Evolutionary conservation across 2,888 invertebrate species (phyloP).

Genomic region (Sinotaia quadrata): DNA sequence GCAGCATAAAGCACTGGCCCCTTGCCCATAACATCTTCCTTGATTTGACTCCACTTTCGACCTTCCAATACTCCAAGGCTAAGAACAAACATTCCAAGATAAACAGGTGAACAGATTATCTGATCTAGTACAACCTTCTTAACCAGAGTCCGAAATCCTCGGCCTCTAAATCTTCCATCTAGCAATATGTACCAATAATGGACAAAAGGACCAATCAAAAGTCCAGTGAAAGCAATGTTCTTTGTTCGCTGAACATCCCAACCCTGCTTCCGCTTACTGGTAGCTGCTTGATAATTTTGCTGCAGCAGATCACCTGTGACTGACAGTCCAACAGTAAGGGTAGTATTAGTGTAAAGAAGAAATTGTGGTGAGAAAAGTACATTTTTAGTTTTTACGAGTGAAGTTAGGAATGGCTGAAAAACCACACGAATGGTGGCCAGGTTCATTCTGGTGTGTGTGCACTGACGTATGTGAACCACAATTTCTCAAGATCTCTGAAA

Average conservation of each 20-base stretch:
- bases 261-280: conserved; percentile 42
- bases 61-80: conserved; percentile 82
- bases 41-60: conserved; percentile 33
- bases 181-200: conserved; percentile 90
- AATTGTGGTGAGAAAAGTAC: conserved; percentile 49
- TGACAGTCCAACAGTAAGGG: conserved; percentile 84
- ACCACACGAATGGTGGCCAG: not conserved
- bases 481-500: too few species aligned
- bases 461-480: too few species aligned
- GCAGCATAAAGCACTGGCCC: conserved; percentile 85
- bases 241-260: conserved; percentile 76
- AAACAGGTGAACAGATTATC: conserved; percentile 85
- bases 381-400: not conserved
- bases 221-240: conserved; percentile 85
- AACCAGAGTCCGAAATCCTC: conserved; percentile 74
- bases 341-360: conserved; percentile 80
- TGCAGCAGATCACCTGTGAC: conserved; percentile 84
- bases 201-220: conserved; percentile 83
- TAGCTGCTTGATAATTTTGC: conserved; percentile 81
- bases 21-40: conserved; percentile 74
- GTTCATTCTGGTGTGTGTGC: not conserved
- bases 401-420: not conserved
- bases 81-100: conserved; percentile 84
- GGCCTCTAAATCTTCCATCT: conserved; percentile 82
- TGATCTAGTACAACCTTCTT: conserved; percentile 89